phyloP scores from a whole-genome alignment of 2,888 invertebrate genomes.

The Odontocolon sp. region DNA sequence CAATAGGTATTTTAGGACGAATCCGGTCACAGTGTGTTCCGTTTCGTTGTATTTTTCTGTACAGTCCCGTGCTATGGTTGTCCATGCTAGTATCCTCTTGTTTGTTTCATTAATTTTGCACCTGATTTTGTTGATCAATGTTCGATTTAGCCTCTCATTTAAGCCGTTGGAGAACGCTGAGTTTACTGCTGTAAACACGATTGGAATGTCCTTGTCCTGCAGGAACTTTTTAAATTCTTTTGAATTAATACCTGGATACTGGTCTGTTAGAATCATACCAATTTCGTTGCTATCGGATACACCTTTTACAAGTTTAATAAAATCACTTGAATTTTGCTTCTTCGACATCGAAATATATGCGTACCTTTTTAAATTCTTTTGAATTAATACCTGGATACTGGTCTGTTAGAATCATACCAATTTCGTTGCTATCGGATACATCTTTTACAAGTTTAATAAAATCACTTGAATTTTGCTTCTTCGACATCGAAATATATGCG shows the following conservation, averaged over 20 bases:
- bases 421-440: slow-evolving; percentile 34
- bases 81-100: slow-evolving; percentile 61
- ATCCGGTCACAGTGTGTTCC: slow-evolving; percentile 64
- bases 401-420: slow-evolving; percentile 60
- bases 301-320: slow-evolving; percentile 61
- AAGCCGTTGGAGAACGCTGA: no score
- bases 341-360: slow-evolving; percentile 65
- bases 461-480: slow-evolving; percentile 62
- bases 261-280: slow-evolving; percentile 61
- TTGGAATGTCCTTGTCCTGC: slow-evolving; percentile 55
- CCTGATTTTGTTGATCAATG: slow-evolving; percentile 67
- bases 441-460: slow-evolving; percentile 63
- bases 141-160: no score
- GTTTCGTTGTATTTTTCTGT: slow-evolving; percentile 67
- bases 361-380: slow-evolving; percentile 65
- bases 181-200: slow-evolving; percentile 68
- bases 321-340: slow-evolving; percentile 63
- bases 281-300: slow-evolving; percentile 43
- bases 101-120: slow-evolving; percentile 65
- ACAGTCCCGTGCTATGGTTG: slow-evolving; percentile 65
- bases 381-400: slow-evolving; percentile 68
- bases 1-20: slow-evolving; percentile 64
- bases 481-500: slow-evolving; percentile 65
- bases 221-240: slow-evolving; percentile 62
- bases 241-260: slow-evolving; percentile 67